Base-by-base conservation (phyloP, 2,888 invertebrate genomes). In the Sminthurinus aureus region DNA sequence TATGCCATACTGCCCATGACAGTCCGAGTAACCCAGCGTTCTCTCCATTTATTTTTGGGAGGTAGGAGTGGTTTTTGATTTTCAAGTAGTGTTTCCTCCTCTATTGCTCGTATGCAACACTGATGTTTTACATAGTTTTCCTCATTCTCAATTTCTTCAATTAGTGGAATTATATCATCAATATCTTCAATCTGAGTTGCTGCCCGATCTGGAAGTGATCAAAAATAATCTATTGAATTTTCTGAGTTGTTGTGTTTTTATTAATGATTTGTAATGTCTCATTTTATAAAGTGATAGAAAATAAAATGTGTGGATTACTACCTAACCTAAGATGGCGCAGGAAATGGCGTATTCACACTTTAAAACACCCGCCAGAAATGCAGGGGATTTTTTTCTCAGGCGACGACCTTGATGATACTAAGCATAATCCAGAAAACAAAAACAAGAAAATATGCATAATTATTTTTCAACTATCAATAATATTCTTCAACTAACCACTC, bases 91-190 rank as follows among this genome's bases (percentile, higher is more conserved):
- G 58, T 71, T 26, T 79, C 79, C 11, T 52, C 79, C 6, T 74
- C 9, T 13, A 74, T 75, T 6, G 71, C 24, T 18, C 83, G 52
- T 26, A 83, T 79, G 20, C 79, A 83, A 50, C 83, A 83, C 15
- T 79, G 79, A 24, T 64, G 71, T 6, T 20, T 58, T 24, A 9
- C 4, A 9, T 73, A 11, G 18, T 20, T 69, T 18, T 77, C 71
- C n/a, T 82, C 78, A 38, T n/a, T 18, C 80, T 83, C 83, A 26
- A 83, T 74, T 64, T 79, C 83, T 26, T 80, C 79, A n/a, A 83
- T 66, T 8, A 83, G 66, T 22, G 83, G 83, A 26, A 80, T 15
- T 11, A 83, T 75, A 20, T 80, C 79, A 18, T 79, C 74, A 0
- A 83, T 26, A 24, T 83, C 83, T 80, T 83, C 83, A 22, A 83